Evolutionary conservation across 1,140 invertebrate species (phyloP).

Genomic region (Trichomalopsis sarcophagae): DNA sequence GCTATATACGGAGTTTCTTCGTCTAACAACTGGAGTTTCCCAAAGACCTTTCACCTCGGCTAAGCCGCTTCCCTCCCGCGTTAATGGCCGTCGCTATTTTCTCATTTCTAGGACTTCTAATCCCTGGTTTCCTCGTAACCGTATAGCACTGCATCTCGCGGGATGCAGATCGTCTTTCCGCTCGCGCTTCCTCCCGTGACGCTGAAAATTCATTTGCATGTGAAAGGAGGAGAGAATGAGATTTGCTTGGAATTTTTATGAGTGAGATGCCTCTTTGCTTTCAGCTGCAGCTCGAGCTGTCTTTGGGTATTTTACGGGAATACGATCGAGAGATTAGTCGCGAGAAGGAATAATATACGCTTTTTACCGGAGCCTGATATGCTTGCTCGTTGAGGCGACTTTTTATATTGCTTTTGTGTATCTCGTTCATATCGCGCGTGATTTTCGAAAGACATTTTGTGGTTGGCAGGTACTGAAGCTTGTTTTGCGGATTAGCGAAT

Average conservation of each 20-base stretch:
- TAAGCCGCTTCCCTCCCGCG: conserved; percentile 29
- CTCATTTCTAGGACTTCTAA: conserved; percentile 48
- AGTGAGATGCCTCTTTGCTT: neutral
- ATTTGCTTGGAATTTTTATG: conserved; percentile 42
- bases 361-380: too few relatives aligned
- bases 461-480: too few relatives aligned
- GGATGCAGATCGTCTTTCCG: conserved; percentile 41
- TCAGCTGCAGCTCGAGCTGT: neutral
- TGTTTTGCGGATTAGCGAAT: too few relatives aligned
- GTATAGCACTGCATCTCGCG: conserved; percentile 7
- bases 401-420: too few relatives aligned
- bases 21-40: neutral
- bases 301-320: neutral
- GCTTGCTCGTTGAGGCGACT: too few relatives aligned
- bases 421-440: too few relatives aligned
- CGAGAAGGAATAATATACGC: neutral
- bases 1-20: neutral
- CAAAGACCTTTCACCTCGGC: conserved; percentile 20
- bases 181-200: conserved; percentile 42
- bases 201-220: conserved; percentile 48
- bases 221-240: conserved; percentile 48
- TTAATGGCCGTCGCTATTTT: conserved; percentile 40
- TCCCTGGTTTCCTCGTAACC: conserved; percentile 43
- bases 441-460: too few relatives aligned
- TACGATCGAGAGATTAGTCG: conserved; percentile 20